Base-by-base conservation (phyloP, 37 sponge, comb jelly and placozoan species). In the Crambe crambe region DNA sequence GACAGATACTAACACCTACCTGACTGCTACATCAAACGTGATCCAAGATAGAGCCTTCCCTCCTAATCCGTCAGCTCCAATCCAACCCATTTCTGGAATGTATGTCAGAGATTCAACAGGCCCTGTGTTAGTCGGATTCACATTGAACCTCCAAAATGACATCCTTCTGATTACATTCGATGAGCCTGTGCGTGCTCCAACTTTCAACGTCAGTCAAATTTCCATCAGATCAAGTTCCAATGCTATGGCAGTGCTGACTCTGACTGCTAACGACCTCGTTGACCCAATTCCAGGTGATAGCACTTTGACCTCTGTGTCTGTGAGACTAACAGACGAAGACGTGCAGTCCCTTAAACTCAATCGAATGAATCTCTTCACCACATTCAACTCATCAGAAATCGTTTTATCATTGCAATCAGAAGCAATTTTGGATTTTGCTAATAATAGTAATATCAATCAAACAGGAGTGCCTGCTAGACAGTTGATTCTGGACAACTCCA, bases 1-100 rank as follows among this genome's bases (percentile, higher is more conserved):
- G 1, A 37, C 54, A 21, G 68, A 20, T 23, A 37, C 42, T 12
- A 66, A 80, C 60, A 90, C 94, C 23, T 96, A 54, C 89, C 31
- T 96, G 17, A 64, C 86, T 47, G 70, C 84, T 3, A 74, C 71
- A 36, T 39, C 69, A 20, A 56, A 26, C 31, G 59, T 90, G 31
- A 87, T 96, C 31, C 61, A 72, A 21, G 97, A 96, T 54, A 68
- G 83, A 78, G 89, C 95, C 15, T 90, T 90, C 43, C 31, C 35
- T 58, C 78, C 86, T 10, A 90, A 90, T 37, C 80, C 84, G 6
- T 76, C 85, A 27, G n/a, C 6, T 36, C 58, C 81, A 25, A 92
- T 92, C 17, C 26, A 20, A 2, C 43, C 75, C 27, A 80, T 70
- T 2, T 25, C 56, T 82, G 34, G 64, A 56, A 25, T 0, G 2